Conservation (phyloP, 2,888 invertebrate species). For the Drosophila prolongata region DNA sequence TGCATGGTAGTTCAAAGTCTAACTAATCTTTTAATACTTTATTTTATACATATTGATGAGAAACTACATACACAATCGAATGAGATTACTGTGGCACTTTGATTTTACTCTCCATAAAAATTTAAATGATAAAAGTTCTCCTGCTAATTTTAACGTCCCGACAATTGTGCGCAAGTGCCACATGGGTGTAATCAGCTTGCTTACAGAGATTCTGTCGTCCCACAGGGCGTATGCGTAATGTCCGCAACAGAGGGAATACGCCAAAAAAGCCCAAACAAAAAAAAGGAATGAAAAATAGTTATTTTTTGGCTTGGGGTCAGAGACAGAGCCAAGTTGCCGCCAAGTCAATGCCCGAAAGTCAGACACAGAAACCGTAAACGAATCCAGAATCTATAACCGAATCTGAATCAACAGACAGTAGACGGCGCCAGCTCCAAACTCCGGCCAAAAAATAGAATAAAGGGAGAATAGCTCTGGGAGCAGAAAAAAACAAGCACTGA, state of each 20-base stretch:
- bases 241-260: conserved; percentile 16
- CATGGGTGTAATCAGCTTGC: conserved; percentile 21
- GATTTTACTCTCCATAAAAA: too few species aligned
- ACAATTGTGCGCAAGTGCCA: neutral
- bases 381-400: conserved; percentile 44
- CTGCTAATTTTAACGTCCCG: neutral
- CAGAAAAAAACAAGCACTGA: conserved; percentile 8
- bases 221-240: conserved; percentile 66
- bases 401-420: conserved; percentile 46
- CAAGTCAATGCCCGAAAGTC: conserved; percentile 63
- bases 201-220: conserved; percentile 20
- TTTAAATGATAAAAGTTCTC: neutral
- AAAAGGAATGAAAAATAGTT: neutral
- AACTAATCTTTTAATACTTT: too few species aligned
- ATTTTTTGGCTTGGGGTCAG: conserved; percentile 31
- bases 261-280: neutral
- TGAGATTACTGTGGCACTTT: too few species aligned
- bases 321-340: conserved; percentile 44
- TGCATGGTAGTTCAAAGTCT: too few species aligned
- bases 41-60: too few species aligned
- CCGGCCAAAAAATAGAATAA: conserved; percentile 7
- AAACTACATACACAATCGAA: too few species aligned
- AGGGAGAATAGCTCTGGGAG: neutral
- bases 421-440: conserved; percentile 35
- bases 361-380: conserved; percentile 28